Evolutionary conservation across 2,113 vertebrate genomes (phyloP), one percentile per base, ranked within the genome.

Genomic region (Pluvianellus socialis): DNA sequence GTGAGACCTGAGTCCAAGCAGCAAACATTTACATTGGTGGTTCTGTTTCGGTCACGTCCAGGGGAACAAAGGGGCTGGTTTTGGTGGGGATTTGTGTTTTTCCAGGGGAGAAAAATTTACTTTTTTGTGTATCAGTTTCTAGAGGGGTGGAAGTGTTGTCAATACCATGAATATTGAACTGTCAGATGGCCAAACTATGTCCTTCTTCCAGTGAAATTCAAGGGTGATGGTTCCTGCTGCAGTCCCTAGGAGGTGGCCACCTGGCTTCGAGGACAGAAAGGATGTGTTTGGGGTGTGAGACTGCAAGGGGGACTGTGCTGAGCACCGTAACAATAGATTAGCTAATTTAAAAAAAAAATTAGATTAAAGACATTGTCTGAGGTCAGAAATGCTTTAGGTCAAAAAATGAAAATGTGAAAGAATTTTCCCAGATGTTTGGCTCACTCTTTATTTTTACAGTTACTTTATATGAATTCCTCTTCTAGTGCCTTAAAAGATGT

Each of bases 1-100:
- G 88, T 90, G 72, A 90, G 55, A 86, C 96, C 95, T 96, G 94
- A 98, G 74, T 83, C 96, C 71, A 94, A 97, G 97, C 98, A 98
- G 97, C 97, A 98, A 98, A 98, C 97, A 97, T 97, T 98, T 96
- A 91, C 94, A 92, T 94, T 91, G 67, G 33, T 89, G 86, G 79
- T 75, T 71, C 68, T 72, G 8, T 20, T 24, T 8, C 45, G 1
- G 66, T 42, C 35, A 2, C 42, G 62, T 2, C 35, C 59, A 12
- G 38, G 47, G 58, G 66, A 20, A 4, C 2, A 59, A 5, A 4
- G 22, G 61, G 67, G 35, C 9, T 61, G 75, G 33, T 8, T 26
- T 63, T 47, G 83, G 24, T 16, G 92, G 84, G 52, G 38, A 49
- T 52, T 44, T 55, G 9, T 63, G 23, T 50, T 92, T 58, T 26